Base-by-base conservation (phyloP, 2,888 invertebrate species). In the Catotricha subobsoleta region DNA sequence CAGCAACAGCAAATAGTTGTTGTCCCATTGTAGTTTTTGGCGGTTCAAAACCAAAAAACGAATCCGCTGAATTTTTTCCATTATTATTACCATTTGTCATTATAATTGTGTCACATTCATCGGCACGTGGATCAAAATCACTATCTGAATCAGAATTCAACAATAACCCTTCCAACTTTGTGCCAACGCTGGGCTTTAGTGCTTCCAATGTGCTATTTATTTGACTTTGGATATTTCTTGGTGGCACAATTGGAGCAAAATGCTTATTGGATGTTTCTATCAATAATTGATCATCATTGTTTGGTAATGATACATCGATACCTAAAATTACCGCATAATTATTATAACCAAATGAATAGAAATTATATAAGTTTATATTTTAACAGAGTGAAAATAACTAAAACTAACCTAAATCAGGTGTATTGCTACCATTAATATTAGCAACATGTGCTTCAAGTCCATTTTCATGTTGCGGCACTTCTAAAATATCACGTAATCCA, bases 51-150 rank as follows among this genome's bases (percentile, higher is more conserved):
- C 64, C 63, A 46, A 63, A 64, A 37, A 63, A 49, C 52, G 62
- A 61, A 45, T 60, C 60, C 47, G 56, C 56, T 44, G 48, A 52
- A 45, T 13, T 23, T 23, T 40, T 33, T 36, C 31, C 28, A 20
- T 12, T 18, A n/a, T 34, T 19, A 6, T 7, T 12, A 4, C 60
- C 51, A 1, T 66, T 58, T 15, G 56, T 51, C n/a, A n/a, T n/a
- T n/a, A n/a, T n/a, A 10, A 36, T 15, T 8, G 23, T 36, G 1
- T 70, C 69, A 40, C 67, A 73, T 57, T 87, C 87, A 50, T 72
- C 79, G 16, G 87, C 87, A 46, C 90, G 72, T 1, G 91, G 90
- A 67, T 91, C 84, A 56, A 91, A 91, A 61, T 86, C 80, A 47
- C 75, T 78, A 52, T 88, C 84, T 42, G 87, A 76, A 57, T 86